Conservation (phyloP, 2,113 vertebrate species). For the Ondatra zibethicus region DNA sequence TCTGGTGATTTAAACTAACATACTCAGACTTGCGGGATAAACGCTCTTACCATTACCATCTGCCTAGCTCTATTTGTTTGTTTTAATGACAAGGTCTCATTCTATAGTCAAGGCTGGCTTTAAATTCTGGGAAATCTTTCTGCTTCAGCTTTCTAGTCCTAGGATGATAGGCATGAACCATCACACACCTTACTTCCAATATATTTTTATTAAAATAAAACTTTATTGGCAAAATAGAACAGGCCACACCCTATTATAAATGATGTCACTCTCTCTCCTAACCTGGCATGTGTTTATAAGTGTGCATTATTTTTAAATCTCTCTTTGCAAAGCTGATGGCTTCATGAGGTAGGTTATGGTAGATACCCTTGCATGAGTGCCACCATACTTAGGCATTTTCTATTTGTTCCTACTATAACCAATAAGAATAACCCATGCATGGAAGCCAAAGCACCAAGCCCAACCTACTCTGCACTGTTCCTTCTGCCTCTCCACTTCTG, state of each 20-base stretch:
- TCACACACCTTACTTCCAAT: background rate
- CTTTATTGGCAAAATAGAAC: background rate
- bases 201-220: constrained; percentile 31
- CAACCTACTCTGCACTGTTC: background rate
- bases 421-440: rapidly evolving
- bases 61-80: too few species aligned
- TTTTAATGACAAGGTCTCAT: background rate
- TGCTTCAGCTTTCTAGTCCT: background rate
- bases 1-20: background rate
- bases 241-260: background rate
- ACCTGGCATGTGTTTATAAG: background rate
- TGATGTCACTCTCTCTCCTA: background rate
- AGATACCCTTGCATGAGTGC: background rate
- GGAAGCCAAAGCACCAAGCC: background rate
- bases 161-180: background rate
- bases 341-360: background rate
- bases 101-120: background rate
- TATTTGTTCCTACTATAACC: background rate
- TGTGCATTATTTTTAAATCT: background rate
- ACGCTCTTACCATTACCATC: background rate
- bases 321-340: background rate
- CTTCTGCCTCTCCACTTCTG: background rate
- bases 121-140: background rate
- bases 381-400: background rate
- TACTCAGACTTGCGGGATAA: background rate